Base-by-base conservation (phyloP, 2,888 invertebrate genomes). In the Elmis aenea region DNA sequence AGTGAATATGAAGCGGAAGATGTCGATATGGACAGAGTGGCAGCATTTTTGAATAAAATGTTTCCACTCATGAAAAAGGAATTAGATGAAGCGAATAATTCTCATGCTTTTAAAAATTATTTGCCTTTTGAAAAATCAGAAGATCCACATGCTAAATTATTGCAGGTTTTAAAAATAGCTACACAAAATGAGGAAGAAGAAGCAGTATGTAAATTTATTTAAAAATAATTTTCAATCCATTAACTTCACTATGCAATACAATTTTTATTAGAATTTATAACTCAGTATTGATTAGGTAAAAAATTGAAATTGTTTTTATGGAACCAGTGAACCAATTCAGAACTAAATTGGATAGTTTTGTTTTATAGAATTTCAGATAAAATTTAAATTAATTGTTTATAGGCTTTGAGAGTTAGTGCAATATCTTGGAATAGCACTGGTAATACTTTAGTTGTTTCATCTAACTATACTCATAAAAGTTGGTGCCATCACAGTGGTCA, bases 21-120 rank as follows among this genome's bases (percentile, higher is more conserved):
- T 29, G 60, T 58, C 2, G 71, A 74, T 51, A 68, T 70, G 48
- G 55, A 65, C 5, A 70, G 67, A 36, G 45, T 75, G 33, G 69
- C 69, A 5, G 57, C 56, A 13, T 75, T 70, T 67, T 42, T 75
- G n/a, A 64, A 62, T 9, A 61, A 62, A 42, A 67, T 74, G 13
- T 73, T 62, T 45, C 72, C 74, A 0, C 46, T 54, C 25, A 64
- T 75, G 2, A 68, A 70, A 38, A 58, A 57, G 22, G 72, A 74
- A 52, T 50, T 75, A 3, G 60, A 67, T 23, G 67, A 71, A 33
- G 64, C 54, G 2, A 48, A 49, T 15, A 56, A 55, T 38, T 59
- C 61, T 1, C 58, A 52, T 33, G 64, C 60, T 4, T 66, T 67
- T 44, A 50, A 49, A 32, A 58, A 59, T 13, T 61, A 61, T 33